phyloP scores from a whole-genome alignment of 2,113 vertebrate species.

The Falco punctatus region DNA sequence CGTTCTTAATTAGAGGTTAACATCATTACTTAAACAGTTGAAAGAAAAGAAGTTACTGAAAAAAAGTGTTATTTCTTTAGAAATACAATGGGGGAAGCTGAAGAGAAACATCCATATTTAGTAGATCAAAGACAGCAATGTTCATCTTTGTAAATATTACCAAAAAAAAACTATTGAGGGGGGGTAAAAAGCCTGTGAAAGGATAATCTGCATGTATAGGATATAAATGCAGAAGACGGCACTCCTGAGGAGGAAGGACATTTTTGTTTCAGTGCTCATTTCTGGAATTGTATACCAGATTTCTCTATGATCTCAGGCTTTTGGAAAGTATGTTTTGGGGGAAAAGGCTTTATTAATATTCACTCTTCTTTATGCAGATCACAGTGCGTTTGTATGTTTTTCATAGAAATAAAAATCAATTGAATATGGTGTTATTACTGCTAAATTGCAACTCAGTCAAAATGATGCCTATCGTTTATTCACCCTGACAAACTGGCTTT shows the following conservation, averaged over 20 bases:
- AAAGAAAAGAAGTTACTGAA: background rate
- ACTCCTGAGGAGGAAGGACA: background rate
- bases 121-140: background rate
- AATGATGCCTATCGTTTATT: background rate
- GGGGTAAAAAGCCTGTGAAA: fast-evolving
- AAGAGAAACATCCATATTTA: background rate
- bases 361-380: background rate
- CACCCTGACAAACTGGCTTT: background rate
- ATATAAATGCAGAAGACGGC: background rate
- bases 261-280: background rate
- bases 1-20: background rate
- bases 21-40: background rate
- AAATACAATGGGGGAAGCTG: background rate
- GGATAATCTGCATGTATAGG: background rate
- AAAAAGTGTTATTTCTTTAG: background rate
- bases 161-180: background rate
- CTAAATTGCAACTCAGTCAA: background rate
- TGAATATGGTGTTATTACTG: background rate
- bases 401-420: background rate
- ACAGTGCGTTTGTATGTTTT: background rate
- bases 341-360: background rate
- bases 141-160: background rate
- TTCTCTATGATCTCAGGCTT: background rate
- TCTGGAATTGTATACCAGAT: background rate
- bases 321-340: background rate